Evolutionary conservation across 2,888 invertebrate genomes (phyloP), one percentile per base, ranked within the genome.

Genomic region (Limnephilus rhombicus): DNA sequence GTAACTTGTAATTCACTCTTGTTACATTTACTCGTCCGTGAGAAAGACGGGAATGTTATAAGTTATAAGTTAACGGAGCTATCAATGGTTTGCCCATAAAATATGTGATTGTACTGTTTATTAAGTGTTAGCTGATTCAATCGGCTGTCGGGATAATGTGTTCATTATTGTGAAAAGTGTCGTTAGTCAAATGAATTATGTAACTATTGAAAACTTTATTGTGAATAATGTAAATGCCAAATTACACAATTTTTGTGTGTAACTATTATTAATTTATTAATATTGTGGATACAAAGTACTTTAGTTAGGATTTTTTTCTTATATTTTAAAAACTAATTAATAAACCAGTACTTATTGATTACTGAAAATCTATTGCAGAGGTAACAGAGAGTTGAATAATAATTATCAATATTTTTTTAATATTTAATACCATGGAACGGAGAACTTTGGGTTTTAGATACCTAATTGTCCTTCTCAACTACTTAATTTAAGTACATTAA

Each of bases 141-240:
- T 34, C 83, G 2, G 37, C 29, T 31, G 15, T 83, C 9, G 24
- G 37, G 2, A 37, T 83, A 37, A 83, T 83, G 83, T 83, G 83
- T 83, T 83, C 83, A 34, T 83, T 83, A 83, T 83, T 83, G 83
- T 83, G 83, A 83, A 68, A 68, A 83, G 83, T 83, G 83, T 15
- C n/a, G 85, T 86, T 87, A 87, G 87, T 87, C 87, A 87, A 53
- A 31, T 45, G 41, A 87, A 68, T 31, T n/a, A 68, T 18, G 31
- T 86, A 45, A 86, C 41, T 87, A 31, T 87, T 31, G 53, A 86
- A 86, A 31, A 49, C 87, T 31, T 87, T 87, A 45, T 87, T 87
- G 87, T 89, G 83, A 90, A 80, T 80, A 45, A 53, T 87, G 87
- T 89, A 41, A 90, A 80, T 89, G 80, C 88, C 88, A 85, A 89